A percentile compares a stretch with the other conserved stretches of the same genome.
Evolutionary conservation across 1,140 invertebrate species (phyloP).

Genomic region (Paraescarpia echinospica): DNA sequence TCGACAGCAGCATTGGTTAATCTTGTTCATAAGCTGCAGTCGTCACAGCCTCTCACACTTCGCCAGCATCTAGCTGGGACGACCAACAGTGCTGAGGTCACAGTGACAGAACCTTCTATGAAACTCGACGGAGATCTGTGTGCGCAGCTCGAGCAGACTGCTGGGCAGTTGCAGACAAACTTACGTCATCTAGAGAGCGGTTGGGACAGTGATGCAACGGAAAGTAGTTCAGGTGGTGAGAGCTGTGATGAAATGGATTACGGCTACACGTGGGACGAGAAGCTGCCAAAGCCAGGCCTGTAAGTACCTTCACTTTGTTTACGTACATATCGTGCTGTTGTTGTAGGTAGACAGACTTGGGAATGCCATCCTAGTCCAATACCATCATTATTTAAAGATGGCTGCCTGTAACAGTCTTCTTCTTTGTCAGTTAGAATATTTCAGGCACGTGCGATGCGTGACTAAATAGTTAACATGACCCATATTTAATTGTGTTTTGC

Average conservation of each 20-base stretch:
- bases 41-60: conserved; percentile 18
- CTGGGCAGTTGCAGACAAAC: conserved; percentile 70
- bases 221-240: conserved; percentile 89
- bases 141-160: conserved; percentile 47
- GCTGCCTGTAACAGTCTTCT: background rate
- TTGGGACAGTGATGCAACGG: conserved; percentile 89
- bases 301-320: conserved; percentile 26
- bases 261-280: conserved; percentile 28
- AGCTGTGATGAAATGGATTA: conserved; percentile 84
- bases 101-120: conserved; percentile 28
- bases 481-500: too few relatives aligned
- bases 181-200: conserved; percentile 71
- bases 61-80: conserved; percentile 29
- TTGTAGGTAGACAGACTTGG: background rate
- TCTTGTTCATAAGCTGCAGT: conserved; percentile 62
- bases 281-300: conserved; percentile 34
- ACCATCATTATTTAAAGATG: background rate
- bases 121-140: conserved; percentile 44
- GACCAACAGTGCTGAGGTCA: conserved; percentile 25
- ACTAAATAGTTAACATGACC: too few relatives aligned
- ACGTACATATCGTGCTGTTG: background rate
- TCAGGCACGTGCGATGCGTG: too few relatives aligned
- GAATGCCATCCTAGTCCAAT: background rate
- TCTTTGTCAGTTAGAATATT: too few relatives aligned
- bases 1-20: conserved; percentile 63